phyloP scores from a whole-genome alignment of 2,797 vertebrate species.

The Australoheros facetus region DNA sequence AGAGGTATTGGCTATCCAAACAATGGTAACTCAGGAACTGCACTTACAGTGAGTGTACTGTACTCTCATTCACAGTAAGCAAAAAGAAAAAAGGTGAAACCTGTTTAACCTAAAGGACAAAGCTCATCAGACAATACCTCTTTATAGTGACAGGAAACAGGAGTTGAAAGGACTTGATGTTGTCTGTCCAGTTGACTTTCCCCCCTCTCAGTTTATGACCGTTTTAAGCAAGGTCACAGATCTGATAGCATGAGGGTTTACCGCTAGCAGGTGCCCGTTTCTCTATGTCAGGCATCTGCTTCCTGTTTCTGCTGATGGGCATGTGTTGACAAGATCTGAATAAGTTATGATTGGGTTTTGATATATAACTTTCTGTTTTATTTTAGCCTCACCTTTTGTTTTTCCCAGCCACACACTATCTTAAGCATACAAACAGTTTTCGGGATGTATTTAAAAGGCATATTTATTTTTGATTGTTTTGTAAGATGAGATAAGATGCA shows the following conservation, averaged over 20 bases:
- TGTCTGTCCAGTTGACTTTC: conserved; percentile 29
- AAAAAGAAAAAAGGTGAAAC: conserved; percentile 8
- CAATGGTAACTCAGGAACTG: background rate
- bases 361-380: background rate
- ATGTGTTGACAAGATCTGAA: conserved; percentile 14
- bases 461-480: background rate
- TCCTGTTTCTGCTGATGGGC: conserved; percentile 9
- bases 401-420: background rate
- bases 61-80: conserved; percentile 6
- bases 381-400: background rate
- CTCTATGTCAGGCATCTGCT: background rate
- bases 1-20: background rate
- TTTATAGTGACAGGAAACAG: conserved; percentile 10
- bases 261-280: background rate
- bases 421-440: background rate
- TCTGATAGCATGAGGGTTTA: conserved; percentile 2
- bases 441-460: background rate
- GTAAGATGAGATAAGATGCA: no score
- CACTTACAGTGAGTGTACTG: background rate
- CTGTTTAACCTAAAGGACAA: conserved; percentile 18
- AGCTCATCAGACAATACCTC: conserved; percentile 27
- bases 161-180: conserved; percentile 29
- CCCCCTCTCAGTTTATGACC: background rate
- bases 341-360: conserved; percentile 22
- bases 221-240: conserved; percentile 7